These are phyloP conservation scores for Ennomos fuscantarius DNA, from an alignment of 2,888 invertebrate species.

Conservation along the genomic window DNA sequence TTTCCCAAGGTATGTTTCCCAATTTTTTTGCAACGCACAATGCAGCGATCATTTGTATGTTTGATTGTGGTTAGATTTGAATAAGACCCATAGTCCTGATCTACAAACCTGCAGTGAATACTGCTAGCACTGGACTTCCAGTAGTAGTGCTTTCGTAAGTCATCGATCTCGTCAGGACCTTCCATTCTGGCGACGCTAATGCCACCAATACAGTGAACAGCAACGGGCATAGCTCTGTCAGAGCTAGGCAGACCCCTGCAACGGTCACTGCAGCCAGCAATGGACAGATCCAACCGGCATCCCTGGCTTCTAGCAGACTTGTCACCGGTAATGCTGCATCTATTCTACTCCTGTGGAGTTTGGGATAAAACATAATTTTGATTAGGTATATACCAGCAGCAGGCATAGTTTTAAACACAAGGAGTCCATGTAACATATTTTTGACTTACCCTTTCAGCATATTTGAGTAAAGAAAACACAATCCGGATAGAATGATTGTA, in stretches of 20 bases:
- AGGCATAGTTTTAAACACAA: too few relatives aligned
- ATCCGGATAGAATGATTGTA: slow-evolving; percentile 62
- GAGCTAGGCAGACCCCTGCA: slow-evolving; percentile 84
- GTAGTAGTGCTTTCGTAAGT: slow-evolving; percentile 86
- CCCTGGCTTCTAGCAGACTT: slow-evolving; percentile 84
- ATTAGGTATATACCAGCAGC: too few relatives aligned
- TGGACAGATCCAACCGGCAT: slow-evolving; percentile 86
- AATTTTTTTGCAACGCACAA: too few relatives aligned
- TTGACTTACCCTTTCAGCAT: slow-evolving; percentile 74
- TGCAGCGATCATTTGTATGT: too few relatives aligned
- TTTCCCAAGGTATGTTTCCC: too few relatives aligned
- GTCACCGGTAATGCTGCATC: slow-evolving; percentile 86
- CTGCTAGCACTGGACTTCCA: slow-evolving; percentile 87
- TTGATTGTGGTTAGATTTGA: not conserved
- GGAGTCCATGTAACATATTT: not conserved
- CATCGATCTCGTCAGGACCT: slow-evolving; percentile 85
- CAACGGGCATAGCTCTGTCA: slow-evolving; percentile 86
- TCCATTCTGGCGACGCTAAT: slow-evolving; percentile 86
- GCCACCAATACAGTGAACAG: slow-evolving; percentile 83
- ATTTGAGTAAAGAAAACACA: slow-evolving; percentile 77
- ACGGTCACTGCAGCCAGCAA: slow-evolving; percentile 86
- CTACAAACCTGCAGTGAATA: slow-evolving; percentile 84
- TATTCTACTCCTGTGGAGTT: slow-evolving; percentile 75
- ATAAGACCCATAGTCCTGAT: too few relatives aligned
- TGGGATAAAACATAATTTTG: not conserved